phyloP scores from a whole-genome alignment of 2,888 invertebrate genomes.

The Hirtodrosophila alboralis region DNA sequence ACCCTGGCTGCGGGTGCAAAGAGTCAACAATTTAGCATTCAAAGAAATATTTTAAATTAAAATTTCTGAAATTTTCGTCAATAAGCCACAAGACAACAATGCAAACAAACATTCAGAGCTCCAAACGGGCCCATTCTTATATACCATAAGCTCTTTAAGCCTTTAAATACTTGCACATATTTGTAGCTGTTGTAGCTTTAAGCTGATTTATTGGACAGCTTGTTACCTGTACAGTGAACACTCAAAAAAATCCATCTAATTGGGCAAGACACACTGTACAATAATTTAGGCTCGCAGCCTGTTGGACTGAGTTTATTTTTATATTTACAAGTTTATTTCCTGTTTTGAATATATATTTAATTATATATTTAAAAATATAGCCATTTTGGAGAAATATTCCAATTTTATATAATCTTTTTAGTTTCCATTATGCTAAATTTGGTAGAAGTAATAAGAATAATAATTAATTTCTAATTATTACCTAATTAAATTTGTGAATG shows the following conservation, averaged over 20 bases:
- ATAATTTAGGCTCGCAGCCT: too few relatives aligned
- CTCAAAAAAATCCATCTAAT: slow-evolving; percentile 32
- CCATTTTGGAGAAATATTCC: too few relatives aligned
- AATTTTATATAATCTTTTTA: too few relatives aligned
- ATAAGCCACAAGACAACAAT: slow-evolving; percentile 70
- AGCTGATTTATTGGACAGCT: slow-evolving; percentile 52
- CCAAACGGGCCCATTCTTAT: slow-evolving; percentile 13
- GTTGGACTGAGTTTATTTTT: too few relatives aligned
- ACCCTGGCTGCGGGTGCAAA: slow-evolving; percentile 58
- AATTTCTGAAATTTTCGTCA: slow-evolving; percentile 84
- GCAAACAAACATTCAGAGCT: slow-evolving; percentile 38
- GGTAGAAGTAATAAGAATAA: too few relatives aligned
- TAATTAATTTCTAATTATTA: too few relatives aligned
- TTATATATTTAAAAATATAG: too few relatives aligned
- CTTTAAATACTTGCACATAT: slow-evolving; percentile 73
- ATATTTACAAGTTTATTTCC: neutral
- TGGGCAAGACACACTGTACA: slow-evolving; percentile 20
- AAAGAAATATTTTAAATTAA: slow-evolving; percentile 84
- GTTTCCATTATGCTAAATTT: too few relatives aligned
- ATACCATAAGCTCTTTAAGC: slow-evolving; percentile 29
- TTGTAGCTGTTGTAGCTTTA: slow-evolving; percentile 35
- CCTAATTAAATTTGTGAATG: too few relatives aligned
- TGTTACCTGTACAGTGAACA: slow-evolving; percentile 26
- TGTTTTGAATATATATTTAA: neutral
- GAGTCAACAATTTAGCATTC: slow-evolving; percentile 81